These are phyloP conservation scores for Elephantulus edwardii DNA, from an alignment of 2,113 vertebrate species.

Conservation along the genomic window DNA sequence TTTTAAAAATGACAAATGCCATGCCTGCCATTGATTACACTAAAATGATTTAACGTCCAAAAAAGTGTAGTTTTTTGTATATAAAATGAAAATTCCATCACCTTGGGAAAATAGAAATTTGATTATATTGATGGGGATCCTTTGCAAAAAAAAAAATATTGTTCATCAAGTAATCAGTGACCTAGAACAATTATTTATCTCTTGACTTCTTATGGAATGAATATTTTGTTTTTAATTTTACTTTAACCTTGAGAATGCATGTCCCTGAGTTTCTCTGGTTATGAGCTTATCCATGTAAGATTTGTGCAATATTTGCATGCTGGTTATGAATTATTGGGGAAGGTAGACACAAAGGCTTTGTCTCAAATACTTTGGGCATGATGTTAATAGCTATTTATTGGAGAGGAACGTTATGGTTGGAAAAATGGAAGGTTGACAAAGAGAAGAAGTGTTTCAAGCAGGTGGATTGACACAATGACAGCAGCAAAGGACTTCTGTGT, in stretches of 20 bases:
- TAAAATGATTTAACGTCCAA: background rate
- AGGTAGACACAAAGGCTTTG: too few species aligned
- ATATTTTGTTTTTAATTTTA: background rate
- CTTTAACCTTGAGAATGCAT: background rate
- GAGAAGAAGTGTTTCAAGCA: too few species aligned
- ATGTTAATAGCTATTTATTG: too few species aligned
- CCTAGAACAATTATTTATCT: background rate
- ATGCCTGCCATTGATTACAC: background rate
- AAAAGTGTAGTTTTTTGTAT: background rate
- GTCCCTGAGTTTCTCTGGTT: background rate
- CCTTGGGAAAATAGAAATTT: background rate
- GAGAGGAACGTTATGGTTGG: too few species aligned
- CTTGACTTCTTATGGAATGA: background rate
- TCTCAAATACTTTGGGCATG: too few species aligned
- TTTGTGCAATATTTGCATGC: background rate
- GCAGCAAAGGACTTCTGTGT: too few species aligned
- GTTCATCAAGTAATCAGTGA: background rate
- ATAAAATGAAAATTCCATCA: background rate
- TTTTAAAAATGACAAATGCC: background rate
- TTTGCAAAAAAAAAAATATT: constrained; percentile 29
- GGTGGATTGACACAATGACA: too few species aligned
- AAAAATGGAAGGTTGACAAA: too few species aligned
- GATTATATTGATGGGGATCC: background rate
- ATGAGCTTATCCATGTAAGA: background rate
- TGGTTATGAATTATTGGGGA: too few species aligned